These are phyloP conservation scores for Lasioglossum malachurum DNA, from an alignment of 2,888 invertebrate species.

Conservation along the genomic window DNA sequence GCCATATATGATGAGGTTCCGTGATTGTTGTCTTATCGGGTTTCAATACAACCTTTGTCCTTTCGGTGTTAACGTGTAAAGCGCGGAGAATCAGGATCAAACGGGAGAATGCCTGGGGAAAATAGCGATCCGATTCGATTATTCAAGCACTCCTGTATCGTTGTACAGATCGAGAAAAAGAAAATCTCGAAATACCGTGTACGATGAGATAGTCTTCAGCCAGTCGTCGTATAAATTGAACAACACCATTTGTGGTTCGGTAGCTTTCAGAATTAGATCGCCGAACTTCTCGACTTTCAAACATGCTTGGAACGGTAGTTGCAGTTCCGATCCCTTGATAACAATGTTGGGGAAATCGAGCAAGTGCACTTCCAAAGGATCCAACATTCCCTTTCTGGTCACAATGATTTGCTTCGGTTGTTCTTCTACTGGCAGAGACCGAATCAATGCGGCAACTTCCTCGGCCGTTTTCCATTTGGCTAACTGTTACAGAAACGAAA, in stretches of 20 bases:
- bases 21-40: conserved; percentile 99
- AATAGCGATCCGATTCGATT: no score
- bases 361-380: conserved; percentile 99
- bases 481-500: conserved; percentile 86
- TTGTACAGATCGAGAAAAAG: background rate
- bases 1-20: conserved; percentile 99
- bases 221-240: conserved; percentile 99
- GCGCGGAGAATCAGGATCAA: conserved; percentile 98
- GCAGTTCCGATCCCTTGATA: conserved; percentile 99
- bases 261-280: conserved; percentile 99
- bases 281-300: conserved; percentile 99
- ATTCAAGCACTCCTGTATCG: background rate
- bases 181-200: conserved; percentile 88
- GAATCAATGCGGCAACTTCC: conserved; percentile 99
- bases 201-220: conserved; percentile 99
- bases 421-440: conserved; percentile 99
- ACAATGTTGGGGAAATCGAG: conserved; percentile 99
- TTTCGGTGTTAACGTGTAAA: conserved; percentile 99
- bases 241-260: conserved; percentile 99
- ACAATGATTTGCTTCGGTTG: conserved; percentile 99
- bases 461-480: conserved; percentile 99
- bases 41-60: conserved; percentile 99
- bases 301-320: conserved; percentile 99
- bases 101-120: conserved; percentile 93
- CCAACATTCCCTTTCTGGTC: conserved; percentile 99